Conservation (phyloP, 1,140 invertebrate genomes). For the Dryas iulia region DNA sequence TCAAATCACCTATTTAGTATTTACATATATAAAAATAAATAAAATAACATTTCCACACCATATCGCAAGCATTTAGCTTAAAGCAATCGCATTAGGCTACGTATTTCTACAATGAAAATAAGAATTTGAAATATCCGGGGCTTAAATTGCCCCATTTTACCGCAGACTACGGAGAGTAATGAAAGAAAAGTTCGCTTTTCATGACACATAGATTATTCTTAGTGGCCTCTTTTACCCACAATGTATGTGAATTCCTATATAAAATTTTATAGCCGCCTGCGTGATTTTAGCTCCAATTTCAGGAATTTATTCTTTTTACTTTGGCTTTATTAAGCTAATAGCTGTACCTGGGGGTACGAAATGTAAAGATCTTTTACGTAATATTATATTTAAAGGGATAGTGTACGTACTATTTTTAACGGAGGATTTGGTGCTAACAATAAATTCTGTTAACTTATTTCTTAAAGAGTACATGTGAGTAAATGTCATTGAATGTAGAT, state of each 20-base stretch:
- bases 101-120: conserved; percentile 46
- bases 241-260: conserved; percentile 40
- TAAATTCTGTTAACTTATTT: background rate
- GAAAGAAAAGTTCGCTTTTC: conserved; percentile 61
- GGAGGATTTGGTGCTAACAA: no score
- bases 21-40: background rate
- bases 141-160: conserved; percentile 56
- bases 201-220: conserved; percentile 65
- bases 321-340: conserved; percentile 20
- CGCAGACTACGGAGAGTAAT: conserved; percentile 49
- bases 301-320: conserved; percentile 19
- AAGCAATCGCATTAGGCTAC: conserved; percentile 25
- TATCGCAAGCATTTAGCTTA: conserved; percentile 4
- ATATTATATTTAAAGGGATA: no score
- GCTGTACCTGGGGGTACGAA: conserved; percentile 4
- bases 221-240: conserved; percentile 54
- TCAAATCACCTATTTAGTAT: background rate
- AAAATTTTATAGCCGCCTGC: conserved; percentile 34
- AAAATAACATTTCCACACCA: background rate
- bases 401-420: no score
- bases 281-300: conserved; percentile 28
- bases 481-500: no score
- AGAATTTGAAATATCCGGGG: conserved; percentile 50
- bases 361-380: background rate
- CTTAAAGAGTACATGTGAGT: no score